phyloP scores from a whole-genome alignment of 2,888 invertebrate genomes.

The Tiphia femorata region DNA sequence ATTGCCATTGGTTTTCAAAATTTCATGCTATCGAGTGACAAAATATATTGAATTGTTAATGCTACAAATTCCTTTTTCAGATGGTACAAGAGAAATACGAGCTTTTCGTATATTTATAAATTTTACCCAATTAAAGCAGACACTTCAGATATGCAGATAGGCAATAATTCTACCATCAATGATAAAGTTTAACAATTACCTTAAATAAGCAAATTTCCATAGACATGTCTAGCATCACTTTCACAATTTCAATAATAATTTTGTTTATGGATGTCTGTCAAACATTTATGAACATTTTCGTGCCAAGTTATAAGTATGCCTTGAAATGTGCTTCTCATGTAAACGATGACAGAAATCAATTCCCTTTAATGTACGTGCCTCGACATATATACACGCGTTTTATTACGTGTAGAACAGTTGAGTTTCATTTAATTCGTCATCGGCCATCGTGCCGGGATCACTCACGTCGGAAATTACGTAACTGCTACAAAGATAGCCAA shows the following conservation, averaged over 20 bases:
- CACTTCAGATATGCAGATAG: neutral
- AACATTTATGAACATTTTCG: slow-evolving; percentile 23
- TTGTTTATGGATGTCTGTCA: slow-evolving; percentile 26
- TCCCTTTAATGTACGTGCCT: slow-evolving; percentile 33
- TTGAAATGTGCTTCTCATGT: slow-evolving; percentile 12
- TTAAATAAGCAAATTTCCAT: slow-evolving; percentile 37
- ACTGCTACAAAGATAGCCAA: slow-evolving; percentile 50
- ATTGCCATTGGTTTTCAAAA: too few relatives aligned
- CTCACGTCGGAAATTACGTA: slow-evolving; percentile 56
- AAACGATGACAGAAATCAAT: slow-evolving; percentile 45
- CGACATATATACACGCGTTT: slow-evolving; percentile 26
- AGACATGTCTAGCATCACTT: slow-evolving; percentile 38
- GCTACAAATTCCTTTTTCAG: too few relatives aligned
- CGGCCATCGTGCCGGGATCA: slow-evolving; percentile 42
- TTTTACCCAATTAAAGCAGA: too few relatives aligned
- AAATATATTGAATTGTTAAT: too few relatives aligned
- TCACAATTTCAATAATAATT: slow-evolving; percentile 35
- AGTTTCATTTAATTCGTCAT: slow-evolving; percentile 42
- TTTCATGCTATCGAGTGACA: too few relatives aligned
- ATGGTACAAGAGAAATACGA: too few relatives aligned
- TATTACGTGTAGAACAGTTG: slow-evolving; percentile 38
- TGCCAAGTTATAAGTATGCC: slow-evolving; percentile 11
- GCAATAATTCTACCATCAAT: neutral
- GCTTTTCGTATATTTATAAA: too few relatives aligned
- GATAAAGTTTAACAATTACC: slow-evolving; percentile 24